A percentile compares a stretch with the other conserved stretches of the same genome.
Evolutionary conservation across 23 tunicate species (phyloP).

Genomic region (Halocynthia roretzi): DNA sequence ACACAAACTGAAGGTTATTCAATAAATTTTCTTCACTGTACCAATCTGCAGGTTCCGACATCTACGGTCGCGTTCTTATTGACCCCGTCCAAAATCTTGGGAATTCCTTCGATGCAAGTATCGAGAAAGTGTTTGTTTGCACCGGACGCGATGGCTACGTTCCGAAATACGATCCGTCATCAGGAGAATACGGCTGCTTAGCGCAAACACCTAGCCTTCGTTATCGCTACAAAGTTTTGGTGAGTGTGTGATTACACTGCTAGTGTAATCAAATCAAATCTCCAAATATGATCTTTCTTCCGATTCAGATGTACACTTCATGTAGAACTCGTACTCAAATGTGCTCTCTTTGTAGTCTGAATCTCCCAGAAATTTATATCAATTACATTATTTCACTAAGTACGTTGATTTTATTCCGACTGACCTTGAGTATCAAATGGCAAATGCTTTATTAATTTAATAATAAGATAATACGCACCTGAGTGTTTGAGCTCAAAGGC

Average conservation of each 20-base stretch:
- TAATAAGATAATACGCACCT: too few species aligned
- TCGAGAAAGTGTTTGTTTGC: conserved; percentile 96
- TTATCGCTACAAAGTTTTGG: conserved; percentile 70
- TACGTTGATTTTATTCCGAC: too few species aligned
- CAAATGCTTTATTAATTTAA: too few species aligned
- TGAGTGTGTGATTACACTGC: conserved; percentile 11
- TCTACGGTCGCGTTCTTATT: conserved; percentile 82
- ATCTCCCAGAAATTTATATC: background rate
- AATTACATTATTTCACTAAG: too few species aligned
- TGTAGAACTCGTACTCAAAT: background rate
- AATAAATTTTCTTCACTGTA: background rate
- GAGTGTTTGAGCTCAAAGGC: too few species aligned
- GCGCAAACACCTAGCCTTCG: conserved; percentile 73
- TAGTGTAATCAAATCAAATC: too few species aligned
- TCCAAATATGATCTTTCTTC: too few species aligned
- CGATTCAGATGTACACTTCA: background rate
- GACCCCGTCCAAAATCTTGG: conserved; percentile 97
- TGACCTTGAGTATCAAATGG: too few species aligned
- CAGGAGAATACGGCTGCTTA: conserved; percentile 87
- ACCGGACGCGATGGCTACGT: conserved; percentile 92
- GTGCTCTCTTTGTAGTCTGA: background rate
- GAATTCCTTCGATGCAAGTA: conserved; percentile 74
- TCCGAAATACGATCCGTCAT: conserved; percentile 92
- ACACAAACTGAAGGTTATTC: background rate
- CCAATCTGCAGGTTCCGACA: conserved; percentile 60